phyloP scores from a whole-genome alignment of 2,888 invertebrate genomes.

The Arge pagana region DNA sequence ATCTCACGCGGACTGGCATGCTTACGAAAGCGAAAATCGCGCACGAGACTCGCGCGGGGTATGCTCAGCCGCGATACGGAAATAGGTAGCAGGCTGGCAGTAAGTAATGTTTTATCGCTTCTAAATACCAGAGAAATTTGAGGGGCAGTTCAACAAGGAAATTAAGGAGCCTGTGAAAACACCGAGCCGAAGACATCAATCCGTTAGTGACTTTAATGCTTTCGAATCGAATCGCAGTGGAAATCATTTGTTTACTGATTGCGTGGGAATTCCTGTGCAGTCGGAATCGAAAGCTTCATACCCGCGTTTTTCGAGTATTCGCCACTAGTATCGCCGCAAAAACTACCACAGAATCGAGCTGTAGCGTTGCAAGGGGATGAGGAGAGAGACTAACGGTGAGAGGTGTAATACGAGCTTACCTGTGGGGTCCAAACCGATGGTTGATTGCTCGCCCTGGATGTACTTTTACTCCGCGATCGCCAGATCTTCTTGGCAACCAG shows the following conservation, averaged over 20 bases:
- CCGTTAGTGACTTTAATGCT: no score
- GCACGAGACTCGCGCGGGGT: no score
- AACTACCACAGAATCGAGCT: conserved; percentile 17
- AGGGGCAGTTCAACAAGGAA: neutral
- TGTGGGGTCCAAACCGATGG: conserved; percentile 81
- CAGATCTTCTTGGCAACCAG: conserved; percentile 85
- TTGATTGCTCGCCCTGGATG: conserved; percentile 67
- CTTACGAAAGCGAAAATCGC: no score
- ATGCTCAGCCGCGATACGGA: no score
- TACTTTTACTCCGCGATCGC: conserved; percentile 82
- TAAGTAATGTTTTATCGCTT: neutral
- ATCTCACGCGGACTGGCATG: no score
- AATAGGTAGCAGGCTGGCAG: no score
- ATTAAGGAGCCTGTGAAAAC: neutral
- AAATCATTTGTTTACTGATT: no score
- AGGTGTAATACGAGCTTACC: no score
- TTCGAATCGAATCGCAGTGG: no score
- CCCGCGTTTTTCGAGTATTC: conserved; percentile 21
- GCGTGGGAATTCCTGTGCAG: neutral
- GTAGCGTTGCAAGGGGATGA: neutral
- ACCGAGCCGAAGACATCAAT: neutral
- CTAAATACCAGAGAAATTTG: neutral
- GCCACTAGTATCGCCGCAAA: neutral
- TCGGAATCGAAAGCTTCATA: conserved; percentile 2
- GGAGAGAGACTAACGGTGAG: neutral